These are phyloP conservation scores for Eospalax fontanierii DNA, from an alignment of 2,797 vertebrate species.

Conservation along the genomic window DNA sequence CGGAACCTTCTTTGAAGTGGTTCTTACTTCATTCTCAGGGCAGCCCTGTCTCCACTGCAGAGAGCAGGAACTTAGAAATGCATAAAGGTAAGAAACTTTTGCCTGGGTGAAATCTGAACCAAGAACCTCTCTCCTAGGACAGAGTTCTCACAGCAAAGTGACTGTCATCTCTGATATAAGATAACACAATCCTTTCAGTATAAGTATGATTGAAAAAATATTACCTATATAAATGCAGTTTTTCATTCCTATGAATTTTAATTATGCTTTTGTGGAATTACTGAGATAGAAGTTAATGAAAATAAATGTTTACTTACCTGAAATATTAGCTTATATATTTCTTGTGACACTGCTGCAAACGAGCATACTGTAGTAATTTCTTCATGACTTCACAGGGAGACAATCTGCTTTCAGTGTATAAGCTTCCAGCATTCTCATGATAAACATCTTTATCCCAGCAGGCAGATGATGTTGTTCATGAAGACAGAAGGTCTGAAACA, in stretches of 20 bases:
- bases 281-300: slow-evolving; percentile 25
- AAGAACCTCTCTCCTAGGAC: neutral
- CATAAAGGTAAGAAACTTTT: neutral
- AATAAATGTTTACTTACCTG: slow-evolving; percentile 31
- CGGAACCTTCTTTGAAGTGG: neutral
- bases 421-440: slow-evolving; percentile 53
- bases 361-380: slow-evolving; percentile 52
- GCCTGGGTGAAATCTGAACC: neutral
- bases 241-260: neutral
- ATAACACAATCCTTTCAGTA: neutral
- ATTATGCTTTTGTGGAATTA: too few species aligned
- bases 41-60: neutral
- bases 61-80: neutral
- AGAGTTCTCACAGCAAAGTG: neutral
- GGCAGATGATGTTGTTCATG: neutral
- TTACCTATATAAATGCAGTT: neutral
- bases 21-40: neutral
- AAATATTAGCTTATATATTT: slow-evolving; percentile 41
- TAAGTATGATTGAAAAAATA: neutral
- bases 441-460: slow-evolving; percentile 6
- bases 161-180: slow-evolving; percentile 14
- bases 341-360: slow-evolving; percentile 2
- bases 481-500: slow-evolving; percentile 56
- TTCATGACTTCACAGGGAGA: slow-evolving; percentile 43
- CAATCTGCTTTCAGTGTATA: slow-evolving; percentile 60